A percentile compares a stretch with the other conserved stretches of the same genome.
Evolutionary conservation across 2,113 vertebrate genomes (phyloP).

Genomic region (Aegotheles bennettii): DNA sequence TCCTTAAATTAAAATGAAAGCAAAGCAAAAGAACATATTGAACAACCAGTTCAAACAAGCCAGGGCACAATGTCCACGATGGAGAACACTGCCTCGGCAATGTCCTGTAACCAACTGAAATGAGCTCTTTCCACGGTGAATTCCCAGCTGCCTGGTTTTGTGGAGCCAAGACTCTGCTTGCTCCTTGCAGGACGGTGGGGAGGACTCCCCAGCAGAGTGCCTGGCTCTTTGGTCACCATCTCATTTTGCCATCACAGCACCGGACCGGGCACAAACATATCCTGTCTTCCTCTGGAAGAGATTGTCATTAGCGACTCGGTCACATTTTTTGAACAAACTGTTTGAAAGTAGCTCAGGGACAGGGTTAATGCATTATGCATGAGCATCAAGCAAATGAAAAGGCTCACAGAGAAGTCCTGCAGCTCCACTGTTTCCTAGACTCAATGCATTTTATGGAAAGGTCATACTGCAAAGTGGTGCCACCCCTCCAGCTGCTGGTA

Average conservation of each 20-base stretch:
- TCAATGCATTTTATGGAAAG: not conserved
- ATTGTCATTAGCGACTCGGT: not conserved
- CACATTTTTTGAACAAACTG: not conserved
- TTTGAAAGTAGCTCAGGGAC: not conserved
- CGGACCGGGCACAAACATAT: too few species aligned
- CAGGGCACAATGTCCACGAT: not conserved
- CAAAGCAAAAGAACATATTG: not conserved
- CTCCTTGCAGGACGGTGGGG: not conserved
- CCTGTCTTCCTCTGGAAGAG: not conserved
- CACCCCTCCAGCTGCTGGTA: not conserved
- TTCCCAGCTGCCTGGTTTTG: not conserved
- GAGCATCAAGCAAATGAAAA: not conserved
- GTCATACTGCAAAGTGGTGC: not conserved
- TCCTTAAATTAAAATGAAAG: not conserved
- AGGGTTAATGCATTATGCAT: not conserved
- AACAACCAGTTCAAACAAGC: not conserved
- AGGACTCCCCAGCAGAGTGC: not conserved
- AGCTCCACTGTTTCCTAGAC: not conserved
- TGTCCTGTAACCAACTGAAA: not conserved
- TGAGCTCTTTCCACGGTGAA: not conserved
- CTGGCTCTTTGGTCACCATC: not conserved
- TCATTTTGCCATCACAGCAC: not conserved
- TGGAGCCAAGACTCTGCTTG: rapidly evolving
- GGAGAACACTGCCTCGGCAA: not conserved
- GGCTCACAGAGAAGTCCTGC: rapidly evolving